A percentile compares a stretch with the other conserved stretches of the same genome.
Conservation (phyloP, 2,797 vertebrate species). For the Botia kubotai region DNA sequence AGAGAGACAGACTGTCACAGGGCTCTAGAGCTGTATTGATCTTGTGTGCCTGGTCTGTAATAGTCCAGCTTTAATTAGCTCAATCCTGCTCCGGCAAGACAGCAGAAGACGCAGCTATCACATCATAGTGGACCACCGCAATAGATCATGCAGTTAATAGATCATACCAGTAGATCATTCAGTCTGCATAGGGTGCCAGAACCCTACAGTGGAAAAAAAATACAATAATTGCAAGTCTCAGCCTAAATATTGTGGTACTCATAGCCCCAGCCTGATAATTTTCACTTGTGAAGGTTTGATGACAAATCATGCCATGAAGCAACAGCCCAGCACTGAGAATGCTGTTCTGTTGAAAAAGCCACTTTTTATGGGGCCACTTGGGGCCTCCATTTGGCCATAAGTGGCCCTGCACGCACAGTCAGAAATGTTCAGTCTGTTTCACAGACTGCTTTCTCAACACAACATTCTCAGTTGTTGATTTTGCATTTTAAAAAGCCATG, state of each 20-base stretch:
- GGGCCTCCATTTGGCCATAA: background rate
- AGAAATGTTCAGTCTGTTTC: background rate
- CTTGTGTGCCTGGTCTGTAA: slow-evolving; percentile 59
- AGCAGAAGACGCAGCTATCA: slow-evolving; percentile 56
- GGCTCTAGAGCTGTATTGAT: slow-evolving; percentile 67
- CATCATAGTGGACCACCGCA: background rate
- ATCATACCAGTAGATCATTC: background rate
- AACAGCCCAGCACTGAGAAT: background rate
- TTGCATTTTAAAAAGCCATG: slow-evolving; percentile 28
- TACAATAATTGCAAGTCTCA: background rate
- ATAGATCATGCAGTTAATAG: too few species aligned
- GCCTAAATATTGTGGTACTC: too few species aligned
- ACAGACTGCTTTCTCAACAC: background rate
- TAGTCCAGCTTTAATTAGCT: slow-evolving; percentile 73
- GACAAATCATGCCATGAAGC: background rate
- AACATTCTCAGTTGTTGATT: slow-evolving; percentile 22
- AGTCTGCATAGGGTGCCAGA: background rate
- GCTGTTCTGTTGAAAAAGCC: background rate
- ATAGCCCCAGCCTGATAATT: background rate
- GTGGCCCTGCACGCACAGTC: background rate
- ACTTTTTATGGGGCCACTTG: too few species aligned
- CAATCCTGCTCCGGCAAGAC: slow-evolving; percentile 57
- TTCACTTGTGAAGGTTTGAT: background rate
- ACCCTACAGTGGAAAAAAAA: background rate
- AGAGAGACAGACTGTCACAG: slow-evolving; percentile 58